Evolutionary conservation across 2,113 vertebrate species (phyloP), one percentile per base, ranked within the genome.

Genomic region (Ptilonorhynchus violaceus): DNA sequence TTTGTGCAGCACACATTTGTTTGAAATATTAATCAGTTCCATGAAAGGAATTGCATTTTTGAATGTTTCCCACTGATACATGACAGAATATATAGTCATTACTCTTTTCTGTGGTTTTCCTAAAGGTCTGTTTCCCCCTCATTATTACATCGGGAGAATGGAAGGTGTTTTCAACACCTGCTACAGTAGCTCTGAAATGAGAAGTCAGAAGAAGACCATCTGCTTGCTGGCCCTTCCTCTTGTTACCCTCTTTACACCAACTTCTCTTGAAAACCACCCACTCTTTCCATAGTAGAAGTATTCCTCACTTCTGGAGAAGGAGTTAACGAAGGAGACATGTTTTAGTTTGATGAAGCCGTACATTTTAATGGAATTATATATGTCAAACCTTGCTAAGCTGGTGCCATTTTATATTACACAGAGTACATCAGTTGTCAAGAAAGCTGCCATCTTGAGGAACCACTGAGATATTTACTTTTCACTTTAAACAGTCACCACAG

Each of bases 91-190:
- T 39, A 37, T n/a, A 88, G 73, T 39, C 66, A 50, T 95, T 97
- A 88, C 37, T 96, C 95, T 97, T 96, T 83, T 76, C 93, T 97
- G 84, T 83, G 94, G 91, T 97, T 97, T 97, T 96, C 67, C 95
- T 76, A 64, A 73, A 92, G 76, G 56, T 35, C 52, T 85, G 50
- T 75, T 96, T 95, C 46, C 58, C 70, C 70, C 72, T 86, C 37
- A 49, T 95, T 96, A 93, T 96, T 92, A 70, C 89, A 87, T 75
- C 49, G 88, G 82, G 50, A 92, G 83, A 80, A 64, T 91, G 63
- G 87, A 96, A 93, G 50, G 87, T 31, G 10, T 78, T 97, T 97
- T 97, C 94, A 97, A 92, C 94, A 96, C 97, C 97, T 97, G 92
- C 56, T 96, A 89, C 96, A 56, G 95, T 88, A 96, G 94, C 95